These are phyloP conservation scores for Apus apus DNA, from an alignment of 2,113 vertebrate genomes.

Conservation along the genomic window DNA sequence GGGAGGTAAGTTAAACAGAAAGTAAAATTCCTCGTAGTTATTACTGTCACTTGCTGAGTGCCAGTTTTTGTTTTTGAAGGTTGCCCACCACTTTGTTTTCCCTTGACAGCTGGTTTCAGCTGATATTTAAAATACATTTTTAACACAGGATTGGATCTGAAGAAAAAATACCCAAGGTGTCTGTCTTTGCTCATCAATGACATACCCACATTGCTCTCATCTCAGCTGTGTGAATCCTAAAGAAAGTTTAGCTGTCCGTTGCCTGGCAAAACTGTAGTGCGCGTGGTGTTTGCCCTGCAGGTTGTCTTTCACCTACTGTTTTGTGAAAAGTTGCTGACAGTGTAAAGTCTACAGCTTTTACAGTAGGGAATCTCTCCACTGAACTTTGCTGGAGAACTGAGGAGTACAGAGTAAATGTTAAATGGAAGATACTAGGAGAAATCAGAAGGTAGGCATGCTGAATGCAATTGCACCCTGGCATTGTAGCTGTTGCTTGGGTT, in stretches of 20 bases:
- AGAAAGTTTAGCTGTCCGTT: not conserved
- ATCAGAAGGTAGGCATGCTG: not conserved
- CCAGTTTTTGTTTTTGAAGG: not conserved
- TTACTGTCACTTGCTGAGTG: not conserved
- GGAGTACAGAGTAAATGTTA: not conserved
- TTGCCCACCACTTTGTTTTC: not conserved
- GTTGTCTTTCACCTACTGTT: not conserved
- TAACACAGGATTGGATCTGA: not conserved
- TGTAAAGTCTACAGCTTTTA: not conserved
- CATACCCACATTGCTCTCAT: rapidly evolving
- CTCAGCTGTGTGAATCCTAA: not conserved
- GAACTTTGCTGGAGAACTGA: not conserved
- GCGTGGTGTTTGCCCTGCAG: rapidly evolving
- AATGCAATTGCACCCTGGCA: not conserved
- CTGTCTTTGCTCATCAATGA: not conserved
- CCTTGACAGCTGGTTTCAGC: not conserved
- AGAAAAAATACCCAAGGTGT: not conserved
- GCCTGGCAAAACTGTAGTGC: not conserved
- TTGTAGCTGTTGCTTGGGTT: not conserved
- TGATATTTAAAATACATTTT: not conserved
- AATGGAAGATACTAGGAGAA: not conserved
- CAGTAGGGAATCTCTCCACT: not conserved
- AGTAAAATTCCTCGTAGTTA: not conserved
- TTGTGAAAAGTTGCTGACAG: not conserved
- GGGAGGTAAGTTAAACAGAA: not conserved